phyloP scores from a whole-genome alignment of 1,140 invertebrate genomes.

The Ganaspis sp. region DNA sequence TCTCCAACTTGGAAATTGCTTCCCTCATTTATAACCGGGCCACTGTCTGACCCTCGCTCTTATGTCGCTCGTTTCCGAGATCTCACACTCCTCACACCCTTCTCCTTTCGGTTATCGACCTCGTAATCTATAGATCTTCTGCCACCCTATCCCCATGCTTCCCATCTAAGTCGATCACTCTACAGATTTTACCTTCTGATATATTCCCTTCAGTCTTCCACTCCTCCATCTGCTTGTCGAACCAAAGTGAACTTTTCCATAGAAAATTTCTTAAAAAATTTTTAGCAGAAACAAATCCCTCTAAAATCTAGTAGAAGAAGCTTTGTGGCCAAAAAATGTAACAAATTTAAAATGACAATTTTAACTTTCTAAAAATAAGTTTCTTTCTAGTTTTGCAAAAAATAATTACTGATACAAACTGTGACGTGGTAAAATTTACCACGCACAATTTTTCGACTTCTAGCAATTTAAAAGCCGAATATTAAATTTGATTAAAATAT shows the following conservation, averaged over 20 bases:
- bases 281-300: not conserved
- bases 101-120: not conserved
- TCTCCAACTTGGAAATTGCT: slow-evolving; percentile 68
- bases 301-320: too few species aligned
- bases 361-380: too few species aligned
- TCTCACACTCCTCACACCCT: not conserved
- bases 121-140: slow-evolving; percentile 23
- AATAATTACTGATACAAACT: too few species aligned
- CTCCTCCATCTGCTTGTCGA: not conserved
- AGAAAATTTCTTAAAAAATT: not conserved
- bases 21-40: slow-evolving; percentile 66
- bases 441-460: too few species aligned
- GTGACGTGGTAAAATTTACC: too few species aligned
- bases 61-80: slow-evolving; percentile 14
- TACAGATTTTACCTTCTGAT: not conserved
- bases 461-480: too few species aligned
- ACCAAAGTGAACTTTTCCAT: not conserved
- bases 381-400: too few species aligned
- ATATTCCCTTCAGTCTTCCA: not conserved
- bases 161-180: not conserved
- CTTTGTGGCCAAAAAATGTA: too few species aligned
- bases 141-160: not conserved
- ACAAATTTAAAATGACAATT: too few species aligned
- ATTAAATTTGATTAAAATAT: too few species aligned
- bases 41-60: slow-evolving; percentile 49